Evolutionary conservation across 2,113 vertebrate species (phyloP), one percentile per base, ranked within the genome.

Genomic region (Sterna hirundo): DNA sequence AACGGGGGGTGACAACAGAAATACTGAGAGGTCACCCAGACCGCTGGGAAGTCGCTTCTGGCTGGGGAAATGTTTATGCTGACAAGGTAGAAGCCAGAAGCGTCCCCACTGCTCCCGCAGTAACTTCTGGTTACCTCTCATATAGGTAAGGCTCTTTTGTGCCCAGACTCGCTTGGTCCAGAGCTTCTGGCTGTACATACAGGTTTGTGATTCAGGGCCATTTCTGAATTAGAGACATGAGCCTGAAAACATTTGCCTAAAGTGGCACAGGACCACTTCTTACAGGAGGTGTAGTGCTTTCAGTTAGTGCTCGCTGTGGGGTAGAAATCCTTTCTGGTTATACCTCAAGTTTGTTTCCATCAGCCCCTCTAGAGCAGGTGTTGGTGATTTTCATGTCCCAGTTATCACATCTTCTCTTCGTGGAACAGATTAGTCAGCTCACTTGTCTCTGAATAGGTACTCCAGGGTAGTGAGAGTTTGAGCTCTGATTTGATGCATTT

Each of bases 391-490:
- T 75, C 75, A 16, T 83, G 89, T 82, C 65, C 77, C 36, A 68
- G 65, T 86, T 92, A 70, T 25, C 62, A 58, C 46, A 42, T 74
- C 64, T 82, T 86, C 49, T 44, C 49, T 93, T 57, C 74, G 66
- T 89, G 89, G 77, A 89, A 55, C 57, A 82, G 66, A 88, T 94
- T 52, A 80, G 42, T 90, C 68, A 26, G 60, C 65, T 38, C 30
- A 71, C 74, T 92, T 62, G 27, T 55, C 74, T 78, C 72, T 95
- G 77, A 96, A 84, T 89, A 95, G 72, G 93, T 82, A 61, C 91
- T 95, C 38, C 38, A 68, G 47, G 42, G 26, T 34, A 51, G n/a
- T 9, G 60, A 77, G 79, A 72, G 51, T 65, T 34, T 88, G 42
- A 78, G 55, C 61, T 88, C 46, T 38, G 80, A 74, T 12, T 42